Percentiles rank a stretch among this genome's conserved stretches.
Conservation (phyloP, 2,888 invertebrate genomes). For the Unio pictorum region DNA sequence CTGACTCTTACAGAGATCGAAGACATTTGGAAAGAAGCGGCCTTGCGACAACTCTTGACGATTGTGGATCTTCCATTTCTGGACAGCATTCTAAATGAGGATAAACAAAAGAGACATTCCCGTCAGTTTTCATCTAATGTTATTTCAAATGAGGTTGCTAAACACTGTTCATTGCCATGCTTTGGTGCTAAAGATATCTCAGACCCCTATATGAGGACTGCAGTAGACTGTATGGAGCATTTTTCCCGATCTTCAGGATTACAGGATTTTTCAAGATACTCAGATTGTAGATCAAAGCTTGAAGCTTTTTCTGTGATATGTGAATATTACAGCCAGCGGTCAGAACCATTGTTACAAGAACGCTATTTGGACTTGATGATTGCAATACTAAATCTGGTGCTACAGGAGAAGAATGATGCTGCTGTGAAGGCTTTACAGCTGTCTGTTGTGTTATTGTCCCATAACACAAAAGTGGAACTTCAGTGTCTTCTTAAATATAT, state of each 20-base stretch:
- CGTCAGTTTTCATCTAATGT: conserved; percentile 38
- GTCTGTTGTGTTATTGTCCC: conserved; percentile 61
- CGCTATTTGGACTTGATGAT: conserved; percentile 65
- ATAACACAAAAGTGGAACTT: conserved; percentile 60
- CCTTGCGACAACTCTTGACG: conserved; percentile 62
- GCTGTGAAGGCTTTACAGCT: conserved; percentile 64
- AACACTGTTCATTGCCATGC: conserved; percentile 49
- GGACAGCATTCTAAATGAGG: conserved; percentile 59
- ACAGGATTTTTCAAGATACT: conserved; percentile 46
- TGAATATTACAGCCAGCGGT: conserved; percentile 51
- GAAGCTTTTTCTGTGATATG: conserved; percentile 61
- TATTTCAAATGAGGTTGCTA: conserved; percentile 56
- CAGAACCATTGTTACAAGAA: conserved; percentile 60
- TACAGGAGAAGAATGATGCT: conserved; percentile 46
- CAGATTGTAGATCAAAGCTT: conserved; percentile 51
- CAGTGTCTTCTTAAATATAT: conserved; percentile 63
- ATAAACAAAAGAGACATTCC: conserved; percentile 31
- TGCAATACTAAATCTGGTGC: conserved; percentile 63
- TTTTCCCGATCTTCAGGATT: conserved; percentile 52
- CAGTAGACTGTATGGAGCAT: conserved; percentile 62
- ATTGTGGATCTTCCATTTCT: conserved; percentile 67
- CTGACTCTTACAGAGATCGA: conserved; percentile 44
- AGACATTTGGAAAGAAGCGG: conserved; percentile 63
- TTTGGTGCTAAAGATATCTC: conserved; percentile 34
- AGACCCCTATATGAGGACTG: conserved; percentile 62